Percentiles rank a stretch among this genome's conserved stretches.
Evolutionary conservation across 1,140 invertebrate genomes (phyloP).

Genomic region (Meloidogyne chitwoodi): DNA sequence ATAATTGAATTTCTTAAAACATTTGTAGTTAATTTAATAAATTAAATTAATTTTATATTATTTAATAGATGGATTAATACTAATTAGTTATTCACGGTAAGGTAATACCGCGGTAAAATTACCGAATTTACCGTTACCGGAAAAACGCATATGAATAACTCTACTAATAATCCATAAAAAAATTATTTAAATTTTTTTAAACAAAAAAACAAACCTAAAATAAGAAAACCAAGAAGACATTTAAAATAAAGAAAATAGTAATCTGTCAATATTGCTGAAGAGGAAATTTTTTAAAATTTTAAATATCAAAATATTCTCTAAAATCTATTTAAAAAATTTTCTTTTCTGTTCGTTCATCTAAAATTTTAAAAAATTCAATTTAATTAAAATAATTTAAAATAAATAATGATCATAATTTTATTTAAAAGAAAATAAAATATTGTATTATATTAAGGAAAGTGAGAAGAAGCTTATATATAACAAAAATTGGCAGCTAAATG

Average conservation of each 20-base stretch:
- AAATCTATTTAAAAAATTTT: background rate
- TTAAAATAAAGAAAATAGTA: background rate
- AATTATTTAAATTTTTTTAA: too few relatives aligned
- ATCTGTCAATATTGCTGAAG: background rate
- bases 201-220: constrained; percentile 6
- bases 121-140: too few relatives aligned
- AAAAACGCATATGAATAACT: too few relatives aligned
- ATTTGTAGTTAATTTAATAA: too few relatives aligned
- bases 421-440: too few relatives aligned
- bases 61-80: too few relatives aligned
- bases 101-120: too few relatives aligned
- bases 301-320: background rate
- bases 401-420: background rate
- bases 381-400: background rate
- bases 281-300: background rate
- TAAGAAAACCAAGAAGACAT: constrained; percentile 29
- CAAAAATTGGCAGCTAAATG: background rate
- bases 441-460: background rate
- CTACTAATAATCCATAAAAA: too few relatives aligned
- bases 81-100: too few relatives aligned
- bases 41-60: too few relatives aligned
- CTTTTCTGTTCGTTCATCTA: background rate
- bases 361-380: background rate
- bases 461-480: background rate
- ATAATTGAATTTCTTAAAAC: constrained; percentile 15